Percentiles rank a stretch among this genome's conserved stretches.
Conservation (phyloP, 2,888 invertebrate genomes). For the Tryphoninae sp. region DNA sequence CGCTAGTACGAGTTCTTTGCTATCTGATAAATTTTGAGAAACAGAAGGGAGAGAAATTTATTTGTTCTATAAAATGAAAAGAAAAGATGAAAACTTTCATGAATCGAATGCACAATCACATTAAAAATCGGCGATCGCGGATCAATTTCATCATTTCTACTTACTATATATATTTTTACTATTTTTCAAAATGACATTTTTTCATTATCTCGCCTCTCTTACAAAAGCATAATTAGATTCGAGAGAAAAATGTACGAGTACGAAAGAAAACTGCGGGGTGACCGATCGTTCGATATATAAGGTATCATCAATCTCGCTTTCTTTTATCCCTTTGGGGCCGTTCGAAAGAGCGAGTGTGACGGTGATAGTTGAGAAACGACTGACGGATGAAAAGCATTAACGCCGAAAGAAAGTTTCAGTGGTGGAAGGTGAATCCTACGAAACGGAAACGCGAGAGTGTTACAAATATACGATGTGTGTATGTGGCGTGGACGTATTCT, state of each 20-base stretch:
- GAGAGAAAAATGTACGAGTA: conserved; percentile 36
- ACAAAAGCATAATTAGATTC: conserved; percentile 46
- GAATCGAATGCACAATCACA: not conserved
- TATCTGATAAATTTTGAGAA: not conserved
- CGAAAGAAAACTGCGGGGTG: conserved; percentile 38
- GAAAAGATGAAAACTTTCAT: not conserved
- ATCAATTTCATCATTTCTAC: not conserved
- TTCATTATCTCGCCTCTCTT: conserved; percentile 4
- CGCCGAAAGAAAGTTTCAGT: conserved; percentile 58
- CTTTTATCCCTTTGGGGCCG: conserved; percentile 49
- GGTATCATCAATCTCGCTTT: conserved; percentile 63
- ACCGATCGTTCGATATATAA: conserved; percentile 58
- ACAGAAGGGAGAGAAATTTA: no score
- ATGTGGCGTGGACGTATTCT: not conserved
- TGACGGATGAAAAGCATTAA: conserved; percentile 67
- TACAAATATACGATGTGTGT: not conserved
- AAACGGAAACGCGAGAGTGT: conserved; percentile 40
- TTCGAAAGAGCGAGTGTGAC: conserved; percentile 44
- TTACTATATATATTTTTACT: conserved; percentile 7
- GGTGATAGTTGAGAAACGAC: conserved; percentile 58
- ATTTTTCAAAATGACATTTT: not conserved
- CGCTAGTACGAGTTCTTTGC: no score
- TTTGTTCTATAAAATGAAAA: not conserved
- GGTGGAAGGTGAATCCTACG: conserved; percentile 40
- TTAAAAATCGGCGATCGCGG: no score